Evolutionary conservation across 1,140 invertebrate species (phyloP).

Genomic region (Caenorhabditis briggsae): DNA sequence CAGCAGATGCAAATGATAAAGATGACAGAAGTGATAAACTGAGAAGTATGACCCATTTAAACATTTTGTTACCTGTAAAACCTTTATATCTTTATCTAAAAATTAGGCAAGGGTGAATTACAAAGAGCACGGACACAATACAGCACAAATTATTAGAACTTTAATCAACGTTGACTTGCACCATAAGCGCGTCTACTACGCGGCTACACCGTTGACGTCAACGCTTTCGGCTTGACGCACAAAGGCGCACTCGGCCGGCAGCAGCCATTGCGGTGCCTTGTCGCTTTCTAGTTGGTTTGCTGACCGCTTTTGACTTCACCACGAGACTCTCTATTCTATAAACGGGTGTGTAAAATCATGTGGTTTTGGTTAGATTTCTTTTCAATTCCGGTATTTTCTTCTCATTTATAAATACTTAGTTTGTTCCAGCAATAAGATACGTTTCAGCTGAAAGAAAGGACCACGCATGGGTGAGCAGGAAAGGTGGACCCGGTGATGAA

Average conservation of each 20-base stretch:
- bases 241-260: not conserved
- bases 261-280: not conserved
- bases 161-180: conserved; percentile 8
- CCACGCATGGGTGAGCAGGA: conserved; percentile 38
- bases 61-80: conserved; percentile 15
- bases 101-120: too few species aligned
- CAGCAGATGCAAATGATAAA: conserved; percentile 45
- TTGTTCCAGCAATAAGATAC: not conserved
- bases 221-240: not conserved
- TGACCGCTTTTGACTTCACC: not conserved
- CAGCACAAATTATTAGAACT: too few species aligned
- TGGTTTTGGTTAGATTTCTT: not conserved
- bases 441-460: not conserved
- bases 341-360: not conserved
- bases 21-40: conserved; percentile 1
- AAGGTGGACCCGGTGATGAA: conserved; percentile 38
- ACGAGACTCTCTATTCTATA: conserved; percentile 16
- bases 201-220: conserved; percentile 11
- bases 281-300: not conserved
- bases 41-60: not conserved
- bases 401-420: not conserved
- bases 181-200: conserved; percentile 11
- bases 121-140: too few species aligned
- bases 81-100: not conserved
- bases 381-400: not conserved